These are phyloP conservation scores for Sula dactylatra DNA, from an alignment of 2,113 vertebrate genomes.

Conservation along the genomic window DNA sequence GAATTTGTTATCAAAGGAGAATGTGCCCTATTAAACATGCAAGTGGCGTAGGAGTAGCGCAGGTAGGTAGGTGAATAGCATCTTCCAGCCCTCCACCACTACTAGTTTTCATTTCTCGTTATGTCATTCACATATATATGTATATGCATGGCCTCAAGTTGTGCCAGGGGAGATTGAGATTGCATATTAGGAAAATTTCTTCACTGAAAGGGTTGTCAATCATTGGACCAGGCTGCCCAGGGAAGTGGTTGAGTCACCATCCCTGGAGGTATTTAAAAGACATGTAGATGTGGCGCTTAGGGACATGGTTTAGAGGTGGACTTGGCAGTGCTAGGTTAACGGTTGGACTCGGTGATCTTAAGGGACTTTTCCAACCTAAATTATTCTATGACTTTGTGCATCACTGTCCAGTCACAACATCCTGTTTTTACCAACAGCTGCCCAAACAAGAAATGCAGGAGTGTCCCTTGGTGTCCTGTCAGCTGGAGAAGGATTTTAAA, in stretches of 20 bases:
- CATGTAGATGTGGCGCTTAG: accelerated
- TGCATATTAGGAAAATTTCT: neutral
- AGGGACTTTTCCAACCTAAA: neutral
- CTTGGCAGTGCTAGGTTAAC: neutral
- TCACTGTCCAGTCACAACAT: neutral
- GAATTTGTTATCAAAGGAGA: neutral
- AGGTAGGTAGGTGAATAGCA: neutral
- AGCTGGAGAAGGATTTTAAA: neutral
- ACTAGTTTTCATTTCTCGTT: neutral
- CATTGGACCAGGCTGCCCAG: neutral
- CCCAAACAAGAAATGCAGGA: neutral
- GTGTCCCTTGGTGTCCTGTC: neutral
- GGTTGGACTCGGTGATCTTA: neutral
- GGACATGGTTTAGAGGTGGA: neutral
- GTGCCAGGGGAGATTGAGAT: accelerated
- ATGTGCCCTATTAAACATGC: neutral
- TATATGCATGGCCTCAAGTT: neutral
- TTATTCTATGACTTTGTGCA: neutral
- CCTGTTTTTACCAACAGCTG: neutral
- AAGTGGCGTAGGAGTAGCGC: neutral
- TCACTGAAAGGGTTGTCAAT: neutral
- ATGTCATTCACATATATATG: neutral
- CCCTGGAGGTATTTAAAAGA: neutral
- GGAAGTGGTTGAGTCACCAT: neutral
- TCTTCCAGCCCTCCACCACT: neutral